Evolutionary conservation across 1,140 invertebrate genomes (phyloP), one percentile per base, ranked within the genome.

Genomic region (Colletes latitarsis): DNA sequence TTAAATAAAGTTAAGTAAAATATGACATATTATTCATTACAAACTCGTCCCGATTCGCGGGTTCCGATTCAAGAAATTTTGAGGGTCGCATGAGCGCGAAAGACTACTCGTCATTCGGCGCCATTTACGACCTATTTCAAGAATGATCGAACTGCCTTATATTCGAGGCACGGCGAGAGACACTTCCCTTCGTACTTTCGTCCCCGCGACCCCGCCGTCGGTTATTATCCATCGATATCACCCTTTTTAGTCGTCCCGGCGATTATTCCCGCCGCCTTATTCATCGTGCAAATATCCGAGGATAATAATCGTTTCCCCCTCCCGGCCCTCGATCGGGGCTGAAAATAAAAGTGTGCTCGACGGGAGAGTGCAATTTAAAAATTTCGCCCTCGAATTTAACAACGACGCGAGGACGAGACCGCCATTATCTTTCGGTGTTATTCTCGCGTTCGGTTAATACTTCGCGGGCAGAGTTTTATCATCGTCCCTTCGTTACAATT

Each of bases 221-320:
- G 68, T 71, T 77, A 63, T 71, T 71, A 71, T 63, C 68, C 62
- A 63, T 52, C 76, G 76, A 77, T 77, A 77, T 77, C 67, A 71
- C 30, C 46, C 64, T 19, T 17, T 39, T 58, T n/a, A 39, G 53
- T 49, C 67, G 21, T 60, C 67, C 8, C 66, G 8, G 1, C 66
- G 75, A 77, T 62, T 70, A 77, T 77, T 70, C 57, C 67, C 43
- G 19, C 41, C 64, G 63, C 43, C 58, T 71, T 58, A 15, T 71
- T 77, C 68, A 30, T 72, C 76, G 68, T 10, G 67, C 76, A 63
- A 72, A 63, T 63, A 72, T 78, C 76, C 58, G 68, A 6, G 14
- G 49, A 53, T 78, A 72, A 79, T 73, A 66, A 73, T 64, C 69
- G 21, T 46, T 53, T 46, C 15, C 58, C 57, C 39, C 39, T 10